These are phyloP conservation scores for Drosophila prolongata DNA, from an alignment of 2,888 invertebrate genomes.

Conservation along the genomic window DNA sequence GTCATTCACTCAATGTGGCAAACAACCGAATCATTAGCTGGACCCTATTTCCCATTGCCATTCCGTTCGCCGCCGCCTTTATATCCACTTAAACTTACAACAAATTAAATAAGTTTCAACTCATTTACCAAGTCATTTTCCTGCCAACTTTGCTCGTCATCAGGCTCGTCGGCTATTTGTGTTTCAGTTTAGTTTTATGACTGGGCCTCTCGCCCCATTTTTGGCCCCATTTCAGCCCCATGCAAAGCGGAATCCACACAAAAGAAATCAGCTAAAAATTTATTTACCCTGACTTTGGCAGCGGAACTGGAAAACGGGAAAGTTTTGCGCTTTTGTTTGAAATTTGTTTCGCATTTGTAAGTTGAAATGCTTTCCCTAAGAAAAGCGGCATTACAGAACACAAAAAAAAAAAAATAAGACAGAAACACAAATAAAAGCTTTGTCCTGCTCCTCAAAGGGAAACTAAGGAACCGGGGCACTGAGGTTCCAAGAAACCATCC, in stretches of 20 bases:
- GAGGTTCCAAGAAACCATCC: constrained; percentile 3
- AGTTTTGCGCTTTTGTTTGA: constrained; percentile 78
- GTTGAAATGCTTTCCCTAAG: constrained; percentile 71
- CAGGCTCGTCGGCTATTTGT: constrained; percentile 60
- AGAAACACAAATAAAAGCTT: constrained; percentile 68
- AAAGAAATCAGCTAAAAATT: constrained; percentile 75
- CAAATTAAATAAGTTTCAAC: constrained; percentile 79
- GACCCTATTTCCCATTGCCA: constrained; percentile 1
- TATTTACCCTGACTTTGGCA: constrained; percentile 59
- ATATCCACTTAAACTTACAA: constrained; percentile 56
- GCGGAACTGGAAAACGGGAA: constrained; percentile 44
- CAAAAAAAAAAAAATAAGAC: constrained; percentile 37
- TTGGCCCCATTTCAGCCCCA: constrained; percentile 21
- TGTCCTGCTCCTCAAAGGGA: constrained; percentile 31
- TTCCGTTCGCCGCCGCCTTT: neutral
- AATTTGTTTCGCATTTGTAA: constrained; percentile 80
- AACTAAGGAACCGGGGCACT: constrained; percentile 11
- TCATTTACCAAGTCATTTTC: constrained; percentile 78
- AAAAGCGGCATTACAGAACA: constrained; percentile 13
- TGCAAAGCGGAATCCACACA: constrained; percentile 64
- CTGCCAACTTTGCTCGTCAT: constrained; percentile 60
- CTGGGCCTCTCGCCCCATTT: constrained; percentile 1
- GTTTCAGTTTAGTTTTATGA: constrained; percentile 73
- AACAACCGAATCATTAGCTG: constrained; percentile 41
- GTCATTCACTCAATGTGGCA: constrained; percentile 34